Base-by-base conservation (phyloP, 2,113 vertebrate genomes). In the Gymnorhina tibicen region DNA sequence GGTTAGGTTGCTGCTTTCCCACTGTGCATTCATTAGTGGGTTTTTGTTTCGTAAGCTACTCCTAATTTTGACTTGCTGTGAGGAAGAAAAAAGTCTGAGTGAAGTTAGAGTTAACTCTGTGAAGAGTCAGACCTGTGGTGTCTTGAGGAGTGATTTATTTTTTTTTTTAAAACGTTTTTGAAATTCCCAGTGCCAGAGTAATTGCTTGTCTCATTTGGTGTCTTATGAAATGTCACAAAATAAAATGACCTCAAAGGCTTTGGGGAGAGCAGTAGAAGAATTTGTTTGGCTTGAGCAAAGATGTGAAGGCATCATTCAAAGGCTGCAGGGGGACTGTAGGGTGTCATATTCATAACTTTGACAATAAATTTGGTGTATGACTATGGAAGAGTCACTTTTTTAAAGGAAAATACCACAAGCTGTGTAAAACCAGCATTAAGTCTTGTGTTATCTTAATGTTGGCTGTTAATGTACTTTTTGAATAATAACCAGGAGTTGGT, bases 231-330 rank as follows among this genome's bases (percentile, higher is more conserved):
- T 63, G 53, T 73, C 75, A 59, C 50, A 47, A 88, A 83, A 32
- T 77, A 50, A 73, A 88, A 80, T 67, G 27, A 55, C 33, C 68
- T 92, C n/a, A 77, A 79, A 83, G 35, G 49, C 75, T 90, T 80
- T 62, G 16, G 35, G 27, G 59, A 85, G 63, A 72, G 63, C 16
- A 46, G 26, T 16, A 58, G 42, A 21, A 81, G 68, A 77, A 90
- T 91, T 85, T 79, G 49, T 73, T 95, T 93, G 63, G 56, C 75
- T 85, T 86, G 75, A 91, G 39, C 53, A 74, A 76, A 95, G 62
- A 39, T 67, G 30, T 49, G 59, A 62, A 88, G 47, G 35, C 56
- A 70, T 86, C 69, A 52, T 69, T 53, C 44, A 86, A 35, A 1
- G 1, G 37, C 60, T 91, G 59, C 68, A 77, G 23, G 16, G 49